phyloP scores from a whole-genome alignment of 2,888 invertebrate genomes.

The Automeris io region DNA sequence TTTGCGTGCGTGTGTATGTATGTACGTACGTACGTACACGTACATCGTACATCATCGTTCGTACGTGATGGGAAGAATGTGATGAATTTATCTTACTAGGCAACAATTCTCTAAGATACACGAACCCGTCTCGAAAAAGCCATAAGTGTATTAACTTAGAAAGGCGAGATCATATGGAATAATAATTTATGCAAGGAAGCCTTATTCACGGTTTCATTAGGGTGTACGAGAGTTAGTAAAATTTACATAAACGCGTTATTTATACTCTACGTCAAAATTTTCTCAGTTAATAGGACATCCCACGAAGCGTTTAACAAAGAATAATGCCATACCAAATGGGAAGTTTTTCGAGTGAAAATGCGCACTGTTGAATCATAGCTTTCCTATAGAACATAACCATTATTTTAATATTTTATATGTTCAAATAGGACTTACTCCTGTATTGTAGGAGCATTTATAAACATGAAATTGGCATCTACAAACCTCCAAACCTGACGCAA shows the following conservation, averaged over 20 bases:
- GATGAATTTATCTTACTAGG: constrained; percentile 36
- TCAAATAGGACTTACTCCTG: no score
- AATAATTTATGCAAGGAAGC: constrained; percentile 52
- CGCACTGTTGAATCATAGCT: no score
- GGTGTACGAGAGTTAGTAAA: constrained; percentile 50
- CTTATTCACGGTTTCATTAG: constrained; percentile 57
- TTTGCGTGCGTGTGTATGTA: no score
- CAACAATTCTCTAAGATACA: constrained; percentile 31
- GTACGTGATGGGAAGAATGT: constrained; percentile 14
- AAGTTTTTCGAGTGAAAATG: no score
- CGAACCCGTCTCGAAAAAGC: constrained; percentile 29
- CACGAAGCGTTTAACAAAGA: no score
- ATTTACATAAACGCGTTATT: constrained; percentile 62
- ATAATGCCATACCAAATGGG: no score
- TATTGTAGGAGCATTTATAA: no score
- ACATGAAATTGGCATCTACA: no score
- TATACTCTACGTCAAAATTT: constrained; percentile 40
- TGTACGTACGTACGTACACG: constrained; percentile 21
- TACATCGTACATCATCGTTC: no score
- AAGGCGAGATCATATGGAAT: constrained; percentile 39
- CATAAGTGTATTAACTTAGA: constrained; percentile 27
- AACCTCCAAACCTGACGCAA: no score
- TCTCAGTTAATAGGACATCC: constrained; percentile 30
- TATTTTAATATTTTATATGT: no score
- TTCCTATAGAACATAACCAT: no score